Conservation (phyloP, 2,797 vertebrate species). For the Siniperca scherzeri region DNA sequence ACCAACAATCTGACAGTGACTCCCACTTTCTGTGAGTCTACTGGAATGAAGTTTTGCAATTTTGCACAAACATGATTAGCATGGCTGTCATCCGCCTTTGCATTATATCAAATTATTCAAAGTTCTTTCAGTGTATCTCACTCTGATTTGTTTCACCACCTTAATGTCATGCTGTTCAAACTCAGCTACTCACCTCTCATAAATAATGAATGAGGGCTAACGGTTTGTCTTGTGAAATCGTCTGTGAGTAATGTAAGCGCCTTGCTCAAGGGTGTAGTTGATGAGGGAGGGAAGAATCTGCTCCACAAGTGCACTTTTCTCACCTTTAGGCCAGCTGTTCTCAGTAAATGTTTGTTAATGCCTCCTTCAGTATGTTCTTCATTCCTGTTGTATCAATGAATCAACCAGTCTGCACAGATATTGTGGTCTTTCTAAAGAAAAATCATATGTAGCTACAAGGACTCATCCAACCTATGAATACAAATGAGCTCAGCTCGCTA, state of each 20-base stretch:
- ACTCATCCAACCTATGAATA: constrained; percentile 51
- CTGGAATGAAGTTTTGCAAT: constrained; percentile 23
- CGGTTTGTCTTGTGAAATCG: constrained; percentile 64
- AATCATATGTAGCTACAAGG: constrained; percentile 28
- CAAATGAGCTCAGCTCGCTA: constrained; percentile 43
- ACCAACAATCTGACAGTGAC: constrained; percentile 50
- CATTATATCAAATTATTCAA: constrained; percentile 29
- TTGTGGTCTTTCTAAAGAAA: constrained; percentile 7
- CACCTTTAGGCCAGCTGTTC: constrained; percentile 50
- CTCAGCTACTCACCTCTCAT: constrained; percentile 58
- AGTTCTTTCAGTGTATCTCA: constrained; percentile 17
- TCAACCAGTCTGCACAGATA: constrained; percentile 37
- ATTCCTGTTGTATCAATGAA: constrained; percentile 39
- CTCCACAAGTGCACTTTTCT: constrained; percentile 31
- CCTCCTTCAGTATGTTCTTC: constrained; percentile 40
- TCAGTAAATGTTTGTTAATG: constrained; percentile 40
- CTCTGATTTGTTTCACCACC: constrained; percentile 45
- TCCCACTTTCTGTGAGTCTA: constrained; percentile 26
- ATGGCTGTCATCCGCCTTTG: constrained; percentile 7
- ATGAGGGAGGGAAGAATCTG: constrained; percentile 38
- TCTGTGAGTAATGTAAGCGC: constrained; percentile 45
- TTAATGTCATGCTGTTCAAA: constrained; percentile 41
- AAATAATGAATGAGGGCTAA: constrained; percentile 67
- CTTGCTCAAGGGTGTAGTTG: constrained; percentile 56
- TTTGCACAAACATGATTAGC: constrained; percentile 24